A percentile compares a stretch with the other conserved stretches of the same genome.
Evolutionary conservation across 1,140 invertebrate species (phyloP).

Genomic region (Sitophilus oryzae): DNA sequence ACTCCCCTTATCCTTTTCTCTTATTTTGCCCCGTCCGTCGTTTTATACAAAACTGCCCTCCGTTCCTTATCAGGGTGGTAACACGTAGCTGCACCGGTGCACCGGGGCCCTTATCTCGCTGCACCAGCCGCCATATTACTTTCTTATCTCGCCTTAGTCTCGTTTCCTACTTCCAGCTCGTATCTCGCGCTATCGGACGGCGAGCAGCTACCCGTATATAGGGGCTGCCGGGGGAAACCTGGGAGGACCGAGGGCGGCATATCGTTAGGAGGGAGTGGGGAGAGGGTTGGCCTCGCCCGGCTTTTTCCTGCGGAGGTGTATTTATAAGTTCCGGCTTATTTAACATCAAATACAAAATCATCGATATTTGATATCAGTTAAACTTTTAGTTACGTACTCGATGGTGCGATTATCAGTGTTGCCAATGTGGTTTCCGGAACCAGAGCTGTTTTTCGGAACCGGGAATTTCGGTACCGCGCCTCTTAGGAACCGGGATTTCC

Average conservation of each 20-base stretch:
- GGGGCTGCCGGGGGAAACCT: background rate
- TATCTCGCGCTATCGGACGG: constrained; percentile 37
- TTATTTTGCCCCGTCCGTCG: background rate
- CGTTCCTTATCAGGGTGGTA: constrained; percentile 7
- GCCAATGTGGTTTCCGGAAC: too few species aligned
- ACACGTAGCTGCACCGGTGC: constrained; percentile 27
- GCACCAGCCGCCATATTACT: constrained; percentile 41
- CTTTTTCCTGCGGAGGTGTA: too few species aligned
- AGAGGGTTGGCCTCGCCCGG: background rate
- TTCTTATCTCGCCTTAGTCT: constrained; percentile 40
- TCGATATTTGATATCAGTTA: too few species aligned
- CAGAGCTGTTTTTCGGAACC: too few species aligned
- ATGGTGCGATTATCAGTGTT: too few species aligned
- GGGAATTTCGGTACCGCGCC: too few species aligned
- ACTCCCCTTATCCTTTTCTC: background rate
- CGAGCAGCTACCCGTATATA: constrained; percentile 33
- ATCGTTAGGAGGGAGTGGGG: background rate
- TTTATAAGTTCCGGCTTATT: too few species aligned
- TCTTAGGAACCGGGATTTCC: too few species aligned
- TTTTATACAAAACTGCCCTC: constrained; percentile 7
- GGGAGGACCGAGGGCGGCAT: background rate
- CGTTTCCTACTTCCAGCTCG: constrained; percentile 41
- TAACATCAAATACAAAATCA: too few species aligned
- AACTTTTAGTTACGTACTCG: too few species aligned
- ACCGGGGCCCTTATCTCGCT: constrained; percentile 34